These are phyloP conservation scores for Himalopsyche kuldschensis DNA, from an alignment of 2,888 invertebrate species.

Conservation along the genomic window DNA sequence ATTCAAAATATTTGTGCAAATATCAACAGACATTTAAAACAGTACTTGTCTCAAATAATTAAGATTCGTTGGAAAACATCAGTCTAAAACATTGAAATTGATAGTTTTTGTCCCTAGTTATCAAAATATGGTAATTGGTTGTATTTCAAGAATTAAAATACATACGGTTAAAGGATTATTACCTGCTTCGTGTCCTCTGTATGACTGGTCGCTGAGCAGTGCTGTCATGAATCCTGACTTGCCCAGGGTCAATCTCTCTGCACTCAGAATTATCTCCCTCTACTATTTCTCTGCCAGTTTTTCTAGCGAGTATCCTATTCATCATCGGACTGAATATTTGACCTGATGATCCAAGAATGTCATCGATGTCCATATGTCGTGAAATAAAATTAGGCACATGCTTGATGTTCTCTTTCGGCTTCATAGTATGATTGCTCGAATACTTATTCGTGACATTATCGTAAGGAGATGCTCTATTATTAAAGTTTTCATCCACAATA, in stretches of 20 bases:
- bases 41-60: no score
- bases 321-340: constrained; percentile 68
- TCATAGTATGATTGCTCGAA: constrained; percentile 46
- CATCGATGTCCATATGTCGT: constrained; percentile 84
- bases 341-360: constrained; percentile 72
- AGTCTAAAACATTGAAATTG: no score
- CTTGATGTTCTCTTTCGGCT: constrained; percentile 44
- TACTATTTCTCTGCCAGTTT: constrained; percentile 50
- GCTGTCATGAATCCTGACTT: constrained; percentile 80
- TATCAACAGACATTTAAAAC: no score
- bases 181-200: constrained; percentile 64
- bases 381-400: constrained; percentile 71
- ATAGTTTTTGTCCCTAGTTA: background rate
- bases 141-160: background rate
- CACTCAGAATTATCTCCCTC: constrained; percentile 58
- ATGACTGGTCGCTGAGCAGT: constrained; percentile 71
- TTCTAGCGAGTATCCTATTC: constrained; percentile 57
- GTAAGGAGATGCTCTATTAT: constrained; percentile 64
- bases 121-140: background rate
- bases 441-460: constrained; percentile 58
- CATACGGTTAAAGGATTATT: constrained; percentile 23
- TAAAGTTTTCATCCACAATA: constrained; percentile 47
- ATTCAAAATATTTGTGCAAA: no score
- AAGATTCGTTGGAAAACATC: no score
- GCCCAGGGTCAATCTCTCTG: constrained; percentile 75